Conservation (phyloP, 2,113 vertebrate species). For the Burhinus bistriatus region DNA sequence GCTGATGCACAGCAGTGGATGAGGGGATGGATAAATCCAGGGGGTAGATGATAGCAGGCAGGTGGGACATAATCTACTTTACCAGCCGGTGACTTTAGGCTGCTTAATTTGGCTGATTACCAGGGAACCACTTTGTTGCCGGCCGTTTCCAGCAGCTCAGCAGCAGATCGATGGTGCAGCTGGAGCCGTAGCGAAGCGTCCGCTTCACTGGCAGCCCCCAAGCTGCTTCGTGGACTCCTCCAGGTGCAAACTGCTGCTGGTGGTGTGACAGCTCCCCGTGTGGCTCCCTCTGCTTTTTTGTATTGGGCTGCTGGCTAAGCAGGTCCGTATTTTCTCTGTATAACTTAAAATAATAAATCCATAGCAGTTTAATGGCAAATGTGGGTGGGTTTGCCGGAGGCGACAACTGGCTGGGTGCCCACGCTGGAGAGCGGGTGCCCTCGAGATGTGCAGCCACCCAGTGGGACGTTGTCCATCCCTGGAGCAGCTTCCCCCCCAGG, state of each 20-base stretch:
- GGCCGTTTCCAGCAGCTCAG: background rate
- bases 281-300: background rate
- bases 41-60: background rate
- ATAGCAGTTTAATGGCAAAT: background rate
- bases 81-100: background rate
- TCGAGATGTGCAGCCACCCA: background rate
- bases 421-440: background rate
- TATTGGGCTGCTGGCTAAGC: background rate
- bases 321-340: fast-evolving
- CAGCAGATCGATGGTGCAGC: background rate
- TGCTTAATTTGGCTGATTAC: slow-evolving; percentile 20
- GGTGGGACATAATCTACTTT: background rate
- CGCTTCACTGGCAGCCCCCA: background rate
- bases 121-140: background rate
- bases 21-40: background rate
- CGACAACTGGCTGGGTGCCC: background rate
- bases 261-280: background rate
- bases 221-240: background rate
- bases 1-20: background rate
- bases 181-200: background rate
- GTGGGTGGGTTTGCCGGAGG: background rate
- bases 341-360: background rate
- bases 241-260: background rate
- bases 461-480: fast-evolving
- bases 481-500: background rate